Conservation (phyloP, 2,113 vertebrate species). For the Catharus fuscescens region DNA sequence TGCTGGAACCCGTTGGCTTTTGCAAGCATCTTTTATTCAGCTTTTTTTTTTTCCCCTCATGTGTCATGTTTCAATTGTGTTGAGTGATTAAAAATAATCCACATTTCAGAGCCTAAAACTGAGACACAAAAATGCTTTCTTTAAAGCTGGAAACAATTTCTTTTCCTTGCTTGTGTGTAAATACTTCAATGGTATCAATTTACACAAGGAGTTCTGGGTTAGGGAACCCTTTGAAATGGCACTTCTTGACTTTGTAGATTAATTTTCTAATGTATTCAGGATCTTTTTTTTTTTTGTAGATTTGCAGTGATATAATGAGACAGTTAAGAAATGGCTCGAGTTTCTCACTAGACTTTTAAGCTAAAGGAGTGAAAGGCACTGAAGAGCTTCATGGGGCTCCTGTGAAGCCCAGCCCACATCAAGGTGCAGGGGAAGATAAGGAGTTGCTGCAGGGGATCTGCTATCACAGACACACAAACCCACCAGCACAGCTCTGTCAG, state of each 20-base stretch:
- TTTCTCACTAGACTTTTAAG: neutral
- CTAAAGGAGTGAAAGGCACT: neutral
- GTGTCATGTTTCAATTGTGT: neutral
- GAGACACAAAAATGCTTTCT: neutral
- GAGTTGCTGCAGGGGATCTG: neutral
- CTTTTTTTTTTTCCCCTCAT: neutral
- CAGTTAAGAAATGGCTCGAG: neutral
- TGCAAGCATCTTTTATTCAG: neutral
- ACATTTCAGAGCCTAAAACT: neutral
- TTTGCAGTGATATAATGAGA: neutral
- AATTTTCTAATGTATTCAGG: neutral
- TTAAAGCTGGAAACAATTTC: neutral
- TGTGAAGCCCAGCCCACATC: neutral
- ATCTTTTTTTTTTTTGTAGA: neutral
- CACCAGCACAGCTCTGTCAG: fast-evolving
- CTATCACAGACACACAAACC: neutral
- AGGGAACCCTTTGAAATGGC: neutral
- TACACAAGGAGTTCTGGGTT: neutral
- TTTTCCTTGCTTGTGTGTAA: neutral
- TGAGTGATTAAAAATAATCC: neutral
- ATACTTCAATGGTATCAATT: neutral
- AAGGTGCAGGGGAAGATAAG: neutral
- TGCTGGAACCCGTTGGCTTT: neutral
- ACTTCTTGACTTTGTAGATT: neutral
- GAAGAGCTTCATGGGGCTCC: neutral